phyloP scores from a whole-genome alignment of 2,797 vertebrate genomes.

The Chelmon rostratus region DNA sequence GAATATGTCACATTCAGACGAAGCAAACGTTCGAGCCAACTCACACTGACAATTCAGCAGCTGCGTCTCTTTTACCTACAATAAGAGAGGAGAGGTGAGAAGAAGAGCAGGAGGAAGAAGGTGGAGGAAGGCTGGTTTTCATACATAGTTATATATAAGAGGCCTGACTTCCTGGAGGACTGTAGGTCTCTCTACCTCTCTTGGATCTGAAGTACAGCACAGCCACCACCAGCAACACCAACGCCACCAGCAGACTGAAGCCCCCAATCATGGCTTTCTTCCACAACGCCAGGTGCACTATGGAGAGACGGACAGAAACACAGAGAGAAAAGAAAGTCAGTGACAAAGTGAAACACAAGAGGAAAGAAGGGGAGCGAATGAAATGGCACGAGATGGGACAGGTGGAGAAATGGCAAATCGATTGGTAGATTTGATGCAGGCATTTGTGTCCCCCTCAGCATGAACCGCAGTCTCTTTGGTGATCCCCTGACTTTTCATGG shows the following conservation, averaged over 20 bases:
- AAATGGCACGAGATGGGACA: background rate
- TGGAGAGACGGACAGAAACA: slow-evolving; percentile 7
- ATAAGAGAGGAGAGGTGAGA: slow-evolving; percentile 80
- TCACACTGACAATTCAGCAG: slow-evolving; percentile 87
- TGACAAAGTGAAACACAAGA: background rate
- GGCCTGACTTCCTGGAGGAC: slow-evolving; percentile 72
- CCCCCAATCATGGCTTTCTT: slow-evolving; percentile 79
- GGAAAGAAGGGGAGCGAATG: background rate
- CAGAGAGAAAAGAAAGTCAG: background rate
- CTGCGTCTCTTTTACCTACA: slow-evolving; percentile 84
- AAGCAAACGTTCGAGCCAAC: slow-evolving; percentile 80
- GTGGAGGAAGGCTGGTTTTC: slow-evolving; percentile 56
- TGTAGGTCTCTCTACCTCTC: slow-evolving; percentile 86
- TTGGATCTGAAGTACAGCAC: slow-evolving; percentile 75
- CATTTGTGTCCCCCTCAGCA: too few species aligned
- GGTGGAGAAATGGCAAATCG: too few species aligned
- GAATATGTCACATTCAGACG: slow-evolving; percentile 50
- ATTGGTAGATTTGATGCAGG: too few species aligned
- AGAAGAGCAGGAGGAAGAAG: slow-evolving; percentile 55
- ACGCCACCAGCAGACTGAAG: slow-evolving; percentile 63
- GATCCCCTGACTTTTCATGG: too few species aligned
- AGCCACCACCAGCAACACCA: slow-evolving; percentile 46
- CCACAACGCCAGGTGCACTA: slow-evolving; percentile 83
- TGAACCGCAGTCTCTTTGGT: too few species aligned
- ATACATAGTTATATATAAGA: slow-evolving; percentile 71